phyloP scores from a whole-genome alignment of 2,888 invertebrate genomes.

The Poecilus cupreus region DNA sequence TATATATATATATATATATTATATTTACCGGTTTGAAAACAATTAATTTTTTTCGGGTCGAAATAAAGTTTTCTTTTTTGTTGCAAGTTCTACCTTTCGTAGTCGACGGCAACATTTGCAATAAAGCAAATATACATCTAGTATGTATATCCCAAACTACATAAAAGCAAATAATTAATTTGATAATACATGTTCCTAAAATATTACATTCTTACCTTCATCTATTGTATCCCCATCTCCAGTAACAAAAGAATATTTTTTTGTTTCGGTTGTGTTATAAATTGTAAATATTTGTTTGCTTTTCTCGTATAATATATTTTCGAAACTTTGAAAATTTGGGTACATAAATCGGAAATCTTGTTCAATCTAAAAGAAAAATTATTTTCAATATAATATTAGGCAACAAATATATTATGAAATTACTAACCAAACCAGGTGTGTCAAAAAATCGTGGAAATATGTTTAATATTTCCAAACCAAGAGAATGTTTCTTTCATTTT shows the following conservation, averaged over 20 bases:
- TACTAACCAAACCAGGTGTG: slow-evolving; percentile 21
- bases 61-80: neutral
- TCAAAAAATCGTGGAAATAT: neutral
- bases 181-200: neutral
- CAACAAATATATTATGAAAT: neutral
- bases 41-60: neutral
- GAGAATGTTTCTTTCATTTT: neutral
- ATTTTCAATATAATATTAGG: neutral
- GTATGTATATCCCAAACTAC: neutral
- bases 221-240: neutral
- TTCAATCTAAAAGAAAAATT: neutral
- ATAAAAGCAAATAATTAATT: neutral
- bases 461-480: neutral
- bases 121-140: neutral
- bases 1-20: too few relatives aligned
- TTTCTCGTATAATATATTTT: neutral
- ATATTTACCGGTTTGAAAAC: neutral
- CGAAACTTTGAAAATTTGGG: neutral
- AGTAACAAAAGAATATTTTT: neutral
- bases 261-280: neutral
- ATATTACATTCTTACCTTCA: neutral
- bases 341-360: neutral
- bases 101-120: slow-evolving; percentile 1
- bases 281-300: neutral
- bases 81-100: neutral